Conservation (phyloP, 2,888 invertebrate genomes). For the Fragum fragum region DNA sequence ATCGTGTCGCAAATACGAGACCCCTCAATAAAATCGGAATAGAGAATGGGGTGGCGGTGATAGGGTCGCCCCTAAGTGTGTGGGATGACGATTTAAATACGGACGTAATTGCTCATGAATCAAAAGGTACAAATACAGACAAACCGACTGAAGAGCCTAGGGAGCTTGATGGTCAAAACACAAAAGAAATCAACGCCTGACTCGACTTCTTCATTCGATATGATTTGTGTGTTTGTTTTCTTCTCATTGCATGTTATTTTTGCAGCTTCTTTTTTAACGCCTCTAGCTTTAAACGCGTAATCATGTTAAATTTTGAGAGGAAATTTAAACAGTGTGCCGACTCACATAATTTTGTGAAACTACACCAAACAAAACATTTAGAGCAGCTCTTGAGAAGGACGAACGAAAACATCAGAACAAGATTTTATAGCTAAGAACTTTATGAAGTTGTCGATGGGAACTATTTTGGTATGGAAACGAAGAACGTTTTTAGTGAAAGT, state of each 20-base stretch:
- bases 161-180: neutral
- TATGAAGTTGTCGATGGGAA: no score
- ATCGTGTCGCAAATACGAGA: neutral
- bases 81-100: conserved; percentile 34
- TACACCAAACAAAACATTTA: no score
- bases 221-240: conserved; percentile 27
- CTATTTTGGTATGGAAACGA: no score
- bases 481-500: no score
- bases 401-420: no score
- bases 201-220: neutral
- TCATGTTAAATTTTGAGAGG: no score
- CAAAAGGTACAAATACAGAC: neutral
- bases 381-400: no score
- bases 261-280: conserved; percentile 29
- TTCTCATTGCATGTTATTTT: conserved; percentile 26
- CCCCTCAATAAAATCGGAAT: neutral
- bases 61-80: conserved; percentile 1
- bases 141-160: neutral
- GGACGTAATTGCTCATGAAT: neutral
- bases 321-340: no score
- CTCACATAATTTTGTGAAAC: no score
- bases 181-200: neutral
- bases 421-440: no score
- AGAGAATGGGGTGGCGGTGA: neutral
- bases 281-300: conserved; percentile 25